Conservation (phyloP, 2,113 vertebrate species). For the Eupsittula cactorum region DNA sequence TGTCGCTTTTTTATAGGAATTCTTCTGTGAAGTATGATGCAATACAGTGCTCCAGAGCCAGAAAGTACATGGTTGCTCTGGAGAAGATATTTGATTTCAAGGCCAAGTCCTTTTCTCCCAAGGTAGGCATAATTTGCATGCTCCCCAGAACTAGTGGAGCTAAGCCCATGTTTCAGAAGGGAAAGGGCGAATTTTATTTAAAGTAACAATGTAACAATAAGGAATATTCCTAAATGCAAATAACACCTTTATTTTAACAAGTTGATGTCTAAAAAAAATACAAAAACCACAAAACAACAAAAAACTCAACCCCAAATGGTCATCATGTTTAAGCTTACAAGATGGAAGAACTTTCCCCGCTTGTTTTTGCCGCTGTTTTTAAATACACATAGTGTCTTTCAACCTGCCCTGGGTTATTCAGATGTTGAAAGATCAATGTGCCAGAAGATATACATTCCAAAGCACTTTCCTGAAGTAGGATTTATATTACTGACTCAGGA, state of each 20-base stretch:
- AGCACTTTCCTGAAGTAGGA: not conserved
- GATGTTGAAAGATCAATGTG: not conserved
- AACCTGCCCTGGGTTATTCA: not conserved
- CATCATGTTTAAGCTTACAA: not conserved
- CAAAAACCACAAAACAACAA: not conserved
- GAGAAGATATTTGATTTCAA: constrained; percentile 30
- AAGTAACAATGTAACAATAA: not conserved
- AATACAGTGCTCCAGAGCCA: constrained; percentile 7
- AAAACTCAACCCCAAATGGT: not conserved
- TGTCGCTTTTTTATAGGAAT: constrained; percentile 1
- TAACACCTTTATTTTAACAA: not conserved
- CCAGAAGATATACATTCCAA: not conserved
- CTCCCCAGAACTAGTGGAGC: not conserved
- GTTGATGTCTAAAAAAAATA: not conserved
- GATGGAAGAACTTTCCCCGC: not conserved
- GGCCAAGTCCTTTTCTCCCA: constrained; percentile 29
- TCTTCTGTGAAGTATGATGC: constrained; percentile 12
- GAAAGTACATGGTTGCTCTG: constrained; percentile 1
- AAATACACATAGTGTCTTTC: not conserved
- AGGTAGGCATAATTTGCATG: not conserved
- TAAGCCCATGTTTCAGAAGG: not conserved
- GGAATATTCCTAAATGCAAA: not conserved
- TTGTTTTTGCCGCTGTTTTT: not conserved
- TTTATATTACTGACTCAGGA: not conserved
- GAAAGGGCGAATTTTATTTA: not conserved